Evolutionary conservation across 2,797 vertebrate species (phyloP), one percentile per base, ranked within the genome.

Genomic region (Tadarida brasiliensis): DNA sequence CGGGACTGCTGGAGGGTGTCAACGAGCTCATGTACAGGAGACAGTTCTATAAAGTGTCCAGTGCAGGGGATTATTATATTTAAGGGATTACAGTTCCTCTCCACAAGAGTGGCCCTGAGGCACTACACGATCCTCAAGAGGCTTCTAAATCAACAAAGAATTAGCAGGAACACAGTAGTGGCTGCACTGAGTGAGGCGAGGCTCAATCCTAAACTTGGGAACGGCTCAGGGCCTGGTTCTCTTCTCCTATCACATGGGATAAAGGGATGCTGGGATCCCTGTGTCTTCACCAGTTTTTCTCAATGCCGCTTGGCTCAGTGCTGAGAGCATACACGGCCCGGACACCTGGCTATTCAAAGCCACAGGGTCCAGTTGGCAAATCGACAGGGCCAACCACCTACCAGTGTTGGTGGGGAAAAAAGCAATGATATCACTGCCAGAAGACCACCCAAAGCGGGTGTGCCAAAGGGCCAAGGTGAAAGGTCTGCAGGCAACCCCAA

Each of bases 91-190:
- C 3, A 71, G 86, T 33, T 85, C 90, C 94, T 94, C 77, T 94
- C 91, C 80, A 90, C 92, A 77, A 89, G 94, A 96, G 83, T 82
- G 89, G 89, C 94, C 95, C 91, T 39, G 61, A 92, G 96, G 96
- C 96, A 95, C 89, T 61, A 85, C 83, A 87, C 0, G 17, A 87
- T 92, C 83, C 88, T 90, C 67, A 95, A 97, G 96, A 95, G 59
- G 86, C 67, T 91, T 92, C 96, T 87, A 92, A 92, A 96, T 95
- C 97, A 96, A 96, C 96, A 90, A 93, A 96, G 93, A 95, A 97
- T 96, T 80, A 89, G 92, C 74, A 63, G 1, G 0, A 71, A 87
- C 17, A 0, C 30, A 65, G 71, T 2, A 35, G 76, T 33, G 61
- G 56, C 57, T 77, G 85, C 74, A 68, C 49, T 77, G 30, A 5